Conservation (phyloP, 2,113 vertebrate genomes). For the Panurus biarmicus region DNA sequence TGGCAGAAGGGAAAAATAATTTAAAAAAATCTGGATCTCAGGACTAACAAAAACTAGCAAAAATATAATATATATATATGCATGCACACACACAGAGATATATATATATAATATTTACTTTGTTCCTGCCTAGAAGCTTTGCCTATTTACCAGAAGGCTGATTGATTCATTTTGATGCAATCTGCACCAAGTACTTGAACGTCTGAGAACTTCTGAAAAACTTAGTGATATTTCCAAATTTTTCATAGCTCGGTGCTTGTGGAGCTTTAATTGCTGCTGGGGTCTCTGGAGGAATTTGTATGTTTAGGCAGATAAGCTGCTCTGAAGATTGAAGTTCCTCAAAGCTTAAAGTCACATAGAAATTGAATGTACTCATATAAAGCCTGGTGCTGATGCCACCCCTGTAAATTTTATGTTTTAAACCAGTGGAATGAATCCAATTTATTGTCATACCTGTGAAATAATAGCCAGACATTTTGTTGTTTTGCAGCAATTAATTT, state of each 20-base stretch:
- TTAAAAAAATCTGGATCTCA: not conserved
- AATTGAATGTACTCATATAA: not conserved
- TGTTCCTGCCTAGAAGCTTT: not conserved
- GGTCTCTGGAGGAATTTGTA: not conserved
- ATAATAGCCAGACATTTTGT: not conserved
- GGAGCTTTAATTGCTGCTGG: not conserved
- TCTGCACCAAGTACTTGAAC: not conserved
- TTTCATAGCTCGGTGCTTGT: not conserved
- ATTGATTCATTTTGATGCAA: not conserved
- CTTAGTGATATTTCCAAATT: not conserved
- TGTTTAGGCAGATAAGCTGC: not conserved
- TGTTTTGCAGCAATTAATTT: not conserved
- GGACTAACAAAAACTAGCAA: accelerated
- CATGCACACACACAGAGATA: accelerated
- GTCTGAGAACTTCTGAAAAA: not conserved
- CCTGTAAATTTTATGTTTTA: not conserved
- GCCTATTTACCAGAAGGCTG: not conserved
- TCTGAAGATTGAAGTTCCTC: not conserved
- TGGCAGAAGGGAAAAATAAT: not conserved
- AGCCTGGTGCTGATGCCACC: not conserved
- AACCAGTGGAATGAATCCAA: not conserved
- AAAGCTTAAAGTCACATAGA: not conserved
- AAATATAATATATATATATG: not conserved
- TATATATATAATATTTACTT: not conserved
- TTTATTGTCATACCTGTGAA: not conserved